These are phyloP conservation scores for Enteromius treurensis DNA, from an alignment of 2,797 vertebrate genomes.

Conservation along the genomic window DNA sequence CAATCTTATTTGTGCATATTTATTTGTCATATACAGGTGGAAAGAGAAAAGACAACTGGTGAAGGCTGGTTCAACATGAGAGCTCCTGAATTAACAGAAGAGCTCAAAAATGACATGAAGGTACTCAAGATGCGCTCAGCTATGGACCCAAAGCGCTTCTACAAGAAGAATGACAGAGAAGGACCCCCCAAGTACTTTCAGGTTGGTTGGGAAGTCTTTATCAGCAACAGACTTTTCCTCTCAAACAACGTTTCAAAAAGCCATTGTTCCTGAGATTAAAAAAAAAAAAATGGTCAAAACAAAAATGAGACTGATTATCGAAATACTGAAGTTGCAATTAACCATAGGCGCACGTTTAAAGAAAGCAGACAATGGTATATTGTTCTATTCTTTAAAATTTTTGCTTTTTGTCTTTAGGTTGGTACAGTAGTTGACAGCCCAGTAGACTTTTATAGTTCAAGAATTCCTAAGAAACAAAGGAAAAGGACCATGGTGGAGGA, in stretches of 20 bases:
- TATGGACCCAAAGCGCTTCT: constrained; percentile 93
- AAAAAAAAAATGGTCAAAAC: not conserved
- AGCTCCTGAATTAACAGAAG: constrained; percentile 90
- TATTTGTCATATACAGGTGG: constrained; percentile 72
- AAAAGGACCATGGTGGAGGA: constrained; percentile 97
- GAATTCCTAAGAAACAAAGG: constrained; percentile 91
- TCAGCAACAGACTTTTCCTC: not conserved
- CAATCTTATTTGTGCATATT: not conserved
- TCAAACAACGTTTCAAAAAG: not conserved
- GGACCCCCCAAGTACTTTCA: constrained; percentile 96
- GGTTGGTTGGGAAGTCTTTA: constrained; percentile 71
- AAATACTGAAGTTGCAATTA: not conserved
- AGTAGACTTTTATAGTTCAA: constrained; percentile 93
- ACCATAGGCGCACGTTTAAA: not conserved
- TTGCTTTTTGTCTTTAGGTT: constrained; percentile 74
- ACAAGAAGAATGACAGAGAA: constrained; percentile 96
- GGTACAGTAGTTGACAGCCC: constrained; percentile 91
- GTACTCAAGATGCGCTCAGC: constrained; percentile 91
- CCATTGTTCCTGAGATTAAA: not conserved
- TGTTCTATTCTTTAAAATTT: not conserved
- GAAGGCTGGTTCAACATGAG: constrained; percentile 96
- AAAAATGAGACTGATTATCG: not conserved
- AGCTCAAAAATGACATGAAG: constrained; percentile 90
- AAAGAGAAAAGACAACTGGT: constrained; percentile 87
- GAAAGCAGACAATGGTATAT: not conserved